Evolutionary conservation across 64 coral and sea anemone genomes (phyloP), one percentile per base, ranked within the genome.

Genomic region (Hydrozoanthus tunicans): DNA sequence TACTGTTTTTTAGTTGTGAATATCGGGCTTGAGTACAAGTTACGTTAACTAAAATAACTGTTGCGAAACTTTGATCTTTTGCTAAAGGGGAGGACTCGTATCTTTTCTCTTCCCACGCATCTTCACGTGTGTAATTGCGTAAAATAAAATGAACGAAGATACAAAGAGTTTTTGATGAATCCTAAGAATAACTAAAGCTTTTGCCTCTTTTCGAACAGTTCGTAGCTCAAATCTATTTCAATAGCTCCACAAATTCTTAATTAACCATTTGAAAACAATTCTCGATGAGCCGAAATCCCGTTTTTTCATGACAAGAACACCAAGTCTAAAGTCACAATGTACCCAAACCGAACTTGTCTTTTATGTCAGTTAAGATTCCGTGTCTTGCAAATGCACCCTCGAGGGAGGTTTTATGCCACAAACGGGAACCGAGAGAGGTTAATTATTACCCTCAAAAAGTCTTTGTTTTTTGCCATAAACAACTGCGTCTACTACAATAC

Each of bases 11-110:
- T 82, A 7, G 1, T 14, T 24, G 32, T 52, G 10, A 43, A 82
- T 82, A 82, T 82, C 65, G 80, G 62, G 53, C 80, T 52, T 6
- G 60, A 14, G 9, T 23, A 82, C 80, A 65, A 9, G 53, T 58
- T 17, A 82, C 59, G 55, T 59, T 60, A 61, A 26, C 3, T 76
- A 10, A 76, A 76, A 81, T 57, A 60, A 81, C 78, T 80, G 56
- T 62, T 61, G 20, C 17, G 20, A 80, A 61, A 61, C 25, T 4
- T 8, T 12, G 56, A 57, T 27, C 2, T 80, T 80, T 9, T 58
- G 0, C 5, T 12, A 4, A 14, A n/a, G 79, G 59, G 26, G 59
- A 57, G 80, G 13, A 5, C 3, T 27, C 12, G 13, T 59, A 9
- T 24, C 8, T 59, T 6, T 80, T 3, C 3, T 25, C 62, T 24